These are phyloP conservation scores for Sakesphorus luctuosus DNA, from an alignment of 2,113 vertebrate genomes.

Conservation along the genomic window DNA sequence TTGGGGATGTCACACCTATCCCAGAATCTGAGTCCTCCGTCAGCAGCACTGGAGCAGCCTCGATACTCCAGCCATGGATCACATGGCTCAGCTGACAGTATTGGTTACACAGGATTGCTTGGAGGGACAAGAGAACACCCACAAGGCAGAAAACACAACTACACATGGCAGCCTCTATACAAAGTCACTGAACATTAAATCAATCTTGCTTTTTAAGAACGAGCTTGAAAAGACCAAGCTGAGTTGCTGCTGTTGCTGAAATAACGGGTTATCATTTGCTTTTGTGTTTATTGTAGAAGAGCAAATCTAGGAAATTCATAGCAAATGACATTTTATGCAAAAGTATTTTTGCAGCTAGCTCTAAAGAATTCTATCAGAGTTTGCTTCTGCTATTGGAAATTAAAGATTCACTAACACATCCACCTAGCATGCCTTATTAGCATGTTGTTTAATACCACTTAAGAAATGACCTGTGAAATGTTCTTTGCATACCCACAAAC, in stretches of 20 bases:
- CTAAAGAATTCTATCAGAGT: not conserved
- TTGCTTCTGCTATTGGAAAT: not conserved
- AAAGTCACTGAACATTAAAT: not conserved
- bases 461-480: not conserved
- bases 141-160: not conserved
- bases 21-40: not conserved
- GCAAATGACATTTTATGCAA: not conserved
- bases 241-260: not conserved
- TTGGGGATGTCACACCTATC: not conserved
- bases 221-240: constrained; percentile 3
- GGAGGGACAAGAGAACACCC: not conserved
- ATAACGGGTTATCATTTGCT: not conserved
- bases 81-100: not conserved
- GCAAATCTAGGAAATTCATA: not conserved
- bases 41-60: not conserved
- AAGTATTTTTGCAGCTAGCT: not conserved
- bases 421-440: not conserved
- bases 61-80: accelerated
- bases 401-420: not conserved
- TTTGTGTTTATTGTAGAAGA: not conserved
- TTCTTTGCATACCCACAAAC: not conserved
- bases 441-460: not conserved
- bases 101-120: accelerated
- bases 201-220: not conserved
- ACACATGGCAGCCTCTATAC: not conserved